These are phyloP conservation scores for Chiloscyllium punctatum DNA, from an alignment of 2,797 vertebrate genomes.

Conservation along the genomic window DNA sequence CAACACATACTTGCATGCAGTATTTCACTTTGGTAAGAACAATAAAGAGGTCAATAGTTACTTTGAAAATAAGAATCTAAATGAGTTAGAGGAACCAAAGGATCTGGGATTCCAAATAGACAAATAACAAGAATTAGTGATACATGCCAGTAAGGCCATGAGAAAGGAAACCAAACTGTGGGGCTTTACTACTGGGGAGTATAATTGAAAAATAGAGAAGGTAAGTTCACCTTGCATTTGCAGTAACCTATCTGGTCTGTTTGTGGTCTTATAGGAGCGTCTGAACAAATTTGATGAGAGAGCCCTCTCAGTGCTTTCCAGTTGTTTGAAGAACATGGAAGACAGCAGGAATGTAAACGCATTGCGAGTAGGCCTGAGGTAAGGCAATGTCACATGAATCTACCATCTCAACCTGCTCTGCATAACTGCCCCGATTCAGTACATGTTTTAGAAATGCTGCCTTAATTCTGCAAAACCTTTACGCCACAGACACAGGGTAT, in stretches of 20 bases:
- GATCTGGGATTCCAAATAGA: no score
- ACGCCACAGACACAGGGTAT: background rate
- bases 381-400: slow-evolving; percentile 42
- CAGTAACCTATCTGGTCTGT: background rate
- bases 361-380: slow-evolving; percentile 75
- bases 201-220: background rate
- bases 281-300: slow-evolving; percentile 73
- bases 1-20: no score
- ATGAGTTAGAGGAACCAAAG: no score
- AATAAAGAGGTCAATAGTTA: no score
- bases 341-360: slow-evolving; percentile 61
- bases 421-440: background rate
- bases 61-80: no score
- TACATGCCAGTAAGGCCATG: no score
- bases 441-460: background rate
- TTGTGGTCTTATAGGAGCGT: slow-evolving; percentile 63
- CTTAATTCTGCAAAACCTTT: background rate
- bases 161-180: no score
- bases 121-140: no score
- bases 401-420: background rate
- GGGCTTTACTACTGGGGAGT: no score
- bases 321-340: slow-evolving; percentile 61
- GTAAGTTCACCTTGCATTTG: background rate
- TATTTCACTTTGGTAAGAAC: no score
- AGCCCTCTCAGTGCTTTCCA: slow-evolving; percentile 68